Base-by-base conservation (phyloP, 2,797 vertebrate genomes). In the Masticophis lateralis region DNA sequence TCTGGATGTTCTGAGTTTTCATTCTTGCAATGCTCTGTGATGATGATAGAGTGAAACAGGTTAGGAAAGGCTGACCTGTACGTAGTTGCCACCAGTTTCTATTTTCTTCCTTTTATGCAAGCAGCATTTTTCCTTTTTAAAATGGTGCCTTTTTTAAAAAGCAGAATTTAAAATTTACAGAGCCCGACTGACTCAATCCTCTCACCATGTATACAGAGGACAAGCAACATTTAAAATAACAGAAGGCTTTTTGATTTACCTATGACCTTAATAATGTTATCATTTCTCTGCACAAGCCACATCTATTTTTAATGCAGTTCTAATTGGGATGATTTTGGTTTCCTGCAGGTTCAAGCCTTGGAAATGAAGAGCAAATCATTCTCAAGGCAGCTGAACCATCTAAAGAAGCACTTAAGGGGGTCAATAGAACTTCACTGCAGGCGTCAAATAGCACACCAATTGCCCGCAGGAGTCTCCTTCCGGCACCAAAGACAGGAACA, bases 391-490 rank as follows among this genome's bases (percentile, higher is more conserved):
- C 97, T 88, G 96, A 95, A 57, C 93, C 97, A 91, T 95, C 97
- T 91, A 97, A 97, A 92, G 98, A 99, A 2, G 25, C 94, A n/a
- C 63, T 97, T 95, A 98, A 97, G 53, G 96, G 96, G n/a, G 96
- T 96, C 43, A 74, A 95, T 93, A 98, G 97, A 92, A 96, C 74
- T 89, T 93, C 96, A 0, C 94, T 95, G 0, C 98, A 98, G 13
- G 97, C 96, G 20, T 95, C 98, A 1, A 98, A 97, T 93, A 97
- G 95, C 79, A 96, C 96, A 0, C 97, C 96, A 0, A 97, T 98
- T 22, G 97, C 98, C 37, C 98, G 98, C 91, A 98, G 98, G 96
- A 98, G 98, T 94, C 96, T 99, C 94, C 98, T 99, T 94, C 98
- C 98, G 0, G 98, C 98, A 0, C 98, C 98, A 18, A 98, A 97